Evolutionary conservation across 2,113 vertebrate genomes (phyloP).

Genomic region (Chauna torquata): DNA sequence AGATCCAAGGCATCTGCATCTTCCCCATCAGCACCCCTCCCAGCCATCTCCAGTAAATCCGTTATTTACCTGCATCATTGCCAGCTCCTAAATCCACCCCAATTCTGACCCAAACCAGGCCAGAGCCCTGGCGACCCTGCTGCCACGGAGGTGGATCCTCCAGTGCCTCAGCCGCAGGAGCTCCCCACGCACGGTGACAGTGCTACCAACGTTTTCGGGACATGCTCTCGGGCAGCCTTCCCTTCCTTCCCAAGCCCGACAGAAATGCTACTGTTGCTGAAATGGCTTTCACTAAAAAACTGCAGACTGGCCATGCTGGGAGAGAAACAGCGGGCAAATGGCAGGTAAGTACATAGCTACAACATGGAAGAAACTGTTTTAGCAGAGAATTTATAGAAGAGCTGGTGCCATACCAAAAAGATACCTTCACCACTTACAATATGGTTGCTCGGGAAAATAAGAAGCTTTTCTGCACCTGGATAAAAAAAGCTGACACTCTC

Average conservation of each 20-base stretch:
- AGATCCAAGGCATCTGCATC: background rate
- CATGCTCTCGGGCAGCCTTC: background rate
- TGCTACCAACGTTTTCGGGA: background rate
- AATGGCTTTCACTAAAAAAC: background rate
- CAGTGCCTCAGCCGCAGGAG: background rate
- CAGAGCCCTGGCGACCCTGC: background rate
- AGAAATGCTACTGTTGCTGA: background rate
- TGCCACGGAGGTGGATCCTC: background rate
- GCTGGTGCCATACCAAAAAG: background rate
- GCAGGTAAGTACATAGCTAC: background rate
- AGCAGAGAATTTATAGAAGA: background rate
- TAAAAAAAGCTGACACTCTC: background rate
- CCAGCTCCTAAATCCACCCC: background rate
- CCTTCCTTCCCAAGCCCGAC: background rate
- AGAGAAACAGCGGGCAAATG: background rate
- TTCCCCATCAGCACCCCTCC: background rate
- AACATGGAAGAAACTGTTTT: background rate
- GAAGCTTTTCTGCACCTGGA: background rate
- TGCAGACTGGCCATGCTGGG: background rate
- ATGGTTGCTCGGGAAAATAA: background rate
- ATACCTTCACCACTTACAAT: background rate
- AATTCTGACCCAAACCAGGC: background rate
- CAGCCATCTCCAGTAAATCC: background rate
- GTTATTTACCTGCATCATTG: background rate
- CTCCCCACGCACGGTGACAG: accelerated